Evolutionary conservation across 2,888 invertebrate genomes (phyloP).

Genomic region (Xestia sexstrigata): DNA sequence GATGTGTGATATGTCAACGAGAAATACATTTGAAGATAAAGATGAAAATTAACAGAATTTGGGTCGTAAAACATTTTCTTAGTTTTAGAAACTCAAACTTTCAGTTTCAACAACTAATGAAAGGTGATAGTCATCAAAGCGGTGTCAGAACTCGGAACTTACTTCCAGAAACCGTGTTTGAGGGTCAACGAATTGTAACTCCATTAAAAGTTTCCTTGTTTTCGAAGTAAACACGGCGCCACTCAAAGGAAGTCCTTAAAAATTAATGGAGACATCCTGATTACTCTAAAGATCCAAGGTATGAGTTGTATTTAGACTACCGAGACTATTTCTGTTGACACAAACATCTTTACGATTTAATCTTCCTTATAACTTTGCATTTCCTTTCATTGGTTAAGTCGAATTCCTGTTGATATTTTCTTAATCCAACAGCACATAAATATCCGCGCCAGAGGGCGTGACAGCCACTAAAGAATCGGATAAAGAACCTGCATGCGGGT

Average conservation of each 20-base stretch:
- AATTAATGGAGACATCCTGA: constrained; percentile 89
- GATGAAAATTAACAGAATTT: too few relatives aligned
- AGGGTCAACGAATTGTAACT: constrained; percentile 87
- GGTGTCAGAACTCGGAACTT: constrained; percentile 62
- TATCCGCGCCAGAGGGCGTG: constrained; percentile 72
- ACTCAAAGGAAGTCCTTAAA: constrained; percentile 89
- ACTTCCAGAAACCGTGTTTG: constrained; percentile 74
- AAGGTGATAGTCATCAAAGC: constrained; percentile 54
- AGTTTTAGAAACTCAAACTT: constrained; percentile 9
- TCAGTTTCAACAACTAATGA: constrained; percentile 33
- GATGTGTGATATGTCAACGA: constrained; percentile 33
- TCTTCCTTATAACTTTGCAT: constrained; percentile 73
- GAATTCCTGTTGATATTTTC: constrained; percentile 75
- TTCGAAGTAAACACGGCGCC: constrained; percentile 84
- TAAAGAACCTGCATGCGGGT: constrained; percentile 80
- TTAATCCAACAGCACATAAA: constrained; percentile 78
- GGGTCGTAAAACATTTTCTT: not conserved
- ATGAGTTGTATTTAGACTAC: constrained; percentile 77
- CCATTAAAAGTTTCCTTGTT: constrained; percentile 89
- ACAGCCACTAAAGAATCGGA: constrained; percentile 81
- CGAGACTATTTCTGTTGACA: constrained; percentile 80
- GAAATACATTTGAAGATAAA: constrained; percentile 5
- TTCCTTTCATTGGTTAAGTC: constrained; percentile 68
- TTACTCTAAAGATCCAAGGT: constrained; percentile 81
- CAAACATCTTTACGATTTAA: constrained; percentile 76